Evolutionary conservation across 2,888 invertebrate species (phyloP), one percentile per base, ranked within the genome.

Genomic region (Drepanosiphum platanoidis): DNA sequence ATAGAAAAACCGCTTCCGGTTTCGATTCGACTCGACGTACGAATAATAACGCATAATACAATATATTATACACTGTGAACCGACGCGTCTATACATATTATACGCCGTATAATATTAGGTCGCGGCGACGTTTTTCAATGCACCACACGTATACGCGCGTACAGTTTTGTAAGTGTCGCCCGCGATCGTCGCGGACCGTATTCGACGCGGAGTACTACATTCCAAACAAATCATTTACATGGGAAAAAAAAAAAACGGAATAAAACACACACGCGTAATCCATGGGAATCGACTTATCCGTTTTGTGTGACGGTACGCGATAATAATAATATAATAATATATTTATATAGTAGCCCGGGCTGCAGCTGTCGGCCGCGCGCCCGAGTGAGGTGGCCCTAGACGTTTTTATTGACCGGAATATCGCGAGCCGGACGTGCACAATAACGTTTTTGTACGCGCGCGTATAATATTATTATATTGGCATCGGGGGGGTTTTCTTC

Each of bases 401-500:
- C 83, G 68, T 84, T 84, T 84, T 84, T 75, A 75, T 84, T 77
- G 83, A 84, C 83, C 83, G 75, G 83, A 77, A 68, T 77, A 84
- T 84, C 83, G 30, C 66, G 66, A 66, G 75, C 83, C 83, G 83
- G 83, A 84, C 83, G 83, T 75, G 83, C 83, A 75, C 83, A 75
- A 84, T 75, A 30, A 52, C 75, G 75, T 75, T 75, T 81, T 84
- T 83, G 74, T 83, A 36, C 75, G 8, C n/a, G 46, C 42, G 9
- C 22, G 15, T 42, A 42, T 42, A 42, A 46, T 3, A 15, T 15
- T 15, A 46, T 46, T 46, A 52, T 52, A 52, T 52, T 3, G 13
- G 18, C 18, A 46, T 15, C n/a, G n/a, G n/a, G n/a, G n/a, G n/a
- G n/a, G n/a, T n/a, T n/a, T n/a, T n/a, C n/a, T n/a, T n/a, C n/a